Evolutionary conservation across 1,140 invertebrate species (phyloP).

Genomic region (Pararge aegeria): DNA sequence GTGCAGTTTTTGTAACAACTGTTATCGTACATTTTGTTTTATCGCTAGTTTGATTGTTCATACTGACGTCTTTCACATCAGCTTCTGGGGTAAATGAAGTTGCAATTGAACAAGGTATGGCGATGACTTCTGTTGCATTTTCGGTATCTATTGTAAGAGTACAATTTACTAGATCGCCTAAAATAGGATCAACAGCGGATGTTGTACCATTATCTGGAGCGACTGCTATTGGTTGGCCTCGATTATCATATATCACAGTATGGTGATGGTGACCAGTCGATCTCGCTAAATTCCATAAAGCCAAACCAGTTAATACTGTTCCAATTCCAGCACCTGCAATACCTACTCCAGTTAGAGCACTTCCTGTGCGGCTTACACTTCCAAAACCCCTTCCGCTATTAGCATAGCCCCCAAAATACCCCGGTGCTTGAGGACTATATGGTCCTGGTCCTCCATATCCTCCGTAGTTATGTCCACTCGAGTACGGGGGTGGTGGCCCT

Average conservation of each 20-base stretch:
- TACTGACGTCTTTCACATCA: constrained; percentile 52
- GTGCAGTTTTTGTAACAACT: constrained; percentile 62
- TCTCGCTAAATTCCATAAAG: constrained; percentile 75
- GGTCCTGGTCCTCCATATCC: constrained; percentile 37
- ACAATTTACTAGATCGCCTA: constrained; percentile 73
- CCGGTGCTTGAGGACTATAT: constrained; percentile 53
- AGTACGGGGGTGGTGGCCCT: constrained; percentile 57
- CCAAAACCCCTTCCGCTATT: constrained; percentile 54
- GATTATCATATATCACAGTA: constrained; percentile 69
- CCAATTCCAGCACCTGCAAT: constrained; percentile 72
- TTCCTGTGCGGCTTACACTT: constrained; percentile 54
- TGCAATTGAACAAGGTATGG: constrained; percentile 75
- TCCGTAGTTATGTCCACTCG: constrained; percentile 45
- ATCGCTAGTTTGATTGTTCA: constrained; percentile 43
- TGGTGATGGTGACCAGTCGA: constrained; percentile 67
- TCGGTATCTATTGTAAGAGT: constrained; percentile 66
- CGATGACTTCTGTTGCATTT: constrained; percentile 66
- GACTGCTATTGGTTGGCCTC: constrained; percentile 65
- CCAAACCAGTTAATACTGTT: constrained; percentile 71
- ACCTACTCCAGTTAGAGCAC: constrained; percentile 61
- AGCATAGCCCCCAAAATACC: constrained; percentile 60
- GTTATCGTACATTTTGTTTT: constrained; percentile 72
- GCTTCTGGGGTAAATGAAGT: constrained; percentile 73
- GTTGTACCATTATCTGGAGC: constrained; percentile 56
- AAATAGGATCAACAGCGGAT: constrained; percentile 55